Percentiles rank a stretch among this genome's conserved stretches.
These are phyloP conservation scores for Meteorus sp. DNA, from an alignment of 1,140 invertebrate species.

Conservation along the genomic window DNA sequence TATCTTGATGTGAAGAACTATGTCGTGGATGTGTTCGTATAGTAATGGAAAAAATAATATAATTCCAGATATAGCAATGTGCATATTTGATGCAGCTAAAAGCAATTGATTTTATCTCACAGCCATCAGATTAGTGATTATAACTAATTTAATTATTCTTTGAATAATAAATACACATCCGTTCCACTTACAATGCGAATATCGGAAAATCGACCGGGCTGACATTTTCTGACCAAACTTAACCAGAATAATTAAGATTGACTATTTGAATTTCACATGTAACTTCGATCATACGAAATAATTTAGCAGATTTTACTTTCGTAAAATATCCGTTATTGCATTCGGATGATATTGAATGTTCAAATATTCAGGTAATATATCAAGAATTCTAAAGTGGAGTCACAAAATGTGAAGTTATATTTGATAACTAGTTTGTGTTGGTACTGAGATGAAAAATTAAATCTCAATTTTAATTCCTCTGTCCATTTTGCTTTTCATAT, in stretches of 20 bases:
- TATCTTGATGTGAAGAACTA: no score
- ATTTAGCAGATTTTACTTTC: not conserved
- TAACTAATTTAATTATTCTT: not conserved
- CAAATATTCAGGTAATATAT: not conserved
- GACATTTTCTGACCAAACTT: conserved; percentile 14
- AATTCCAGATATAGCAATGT: no score
- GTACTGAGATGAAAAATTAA: no score
- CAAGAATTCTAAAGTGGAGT: no score
- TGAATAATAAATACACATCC: not conserved
- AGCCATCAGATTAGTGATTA: not conserved
- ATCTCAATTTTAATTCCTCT: no score
- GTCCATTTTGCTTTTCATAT: no score
- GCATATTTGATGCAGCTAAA: not conserved
- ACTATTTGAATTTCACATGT: conserved; percentile 1
- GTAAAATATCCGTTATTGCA: not conserved
- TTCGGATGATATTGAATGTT: not conserved
- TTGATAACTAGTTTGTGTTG: no score
- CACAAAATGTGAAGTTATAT: no score
- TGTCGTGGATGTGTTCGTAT: no score
- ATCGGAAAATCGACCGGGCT: conserved; percentile 16
- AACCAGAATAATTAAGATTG: conserved; percentile 10
- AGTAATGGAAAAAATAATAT: no score
- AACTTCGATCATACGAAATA: conserved; percentile 1
- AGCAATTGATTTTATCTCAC: not conserved
- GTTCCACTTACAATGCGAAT: not conserved